These are phyloP conservation scores for Eidolon helvum DNA, from an alignment of 2,113 vertebrate species.

Conservation along the genomic window DNA sequence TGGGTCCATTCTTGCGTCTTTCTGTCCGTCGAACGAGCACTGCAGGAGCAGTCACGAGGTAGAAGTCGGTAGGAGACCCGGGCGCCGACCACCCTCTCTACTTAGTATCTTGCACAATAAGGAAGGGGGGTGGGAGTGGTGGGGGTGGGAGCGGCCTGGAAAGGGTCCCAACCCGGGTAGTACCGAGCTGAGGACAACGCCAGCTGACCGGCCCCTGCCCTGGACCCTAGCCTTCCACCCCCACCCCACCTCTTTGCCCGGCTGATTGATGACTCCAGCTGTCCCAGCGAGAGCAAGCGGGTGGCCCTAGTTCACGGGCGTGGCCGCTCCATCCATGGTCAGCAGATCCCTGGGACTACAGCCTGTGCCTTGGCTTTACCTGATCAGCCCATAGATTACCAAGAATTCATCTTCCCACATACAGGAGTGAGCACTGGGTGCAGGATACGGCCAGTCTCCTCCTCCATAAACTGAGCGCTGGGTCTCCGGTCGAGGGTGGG, in stretches of 20 bases:
- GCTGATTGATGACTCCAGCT: slow-evolving; percentile 77
- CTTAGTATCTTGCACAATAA: slow-evolving; percentile 43
- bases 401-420: slow-evolving; percentile 33
- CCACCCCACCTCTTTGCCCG: not conserved
- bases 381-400: not conserved
- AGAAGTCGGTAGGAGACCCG: slow-evolving; percentile 67
- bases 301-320: slow-evolving; percentile 23
- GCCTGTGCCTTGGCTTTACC: not conserved
- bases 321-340: slow-evolving; percentile 48
- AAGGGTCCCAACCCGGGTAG: not conserved
- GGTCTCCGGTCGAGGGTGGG: not conserved
- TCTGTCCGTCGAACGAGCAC: slow-evolving; percentile 56
- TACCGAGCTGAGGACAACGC: not conserved
- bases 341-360: slow-evolving; percentile 1
- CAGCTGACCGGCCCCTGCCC: slow-evolving; percentile 18
- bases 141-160: slow-evolving; percentile 48
- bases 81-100: slow-evolving; percentile 14
- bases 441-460: not conserved
- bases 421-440: not conserved
- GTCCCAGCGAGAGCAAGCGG: slow-evolving; percentile 42
- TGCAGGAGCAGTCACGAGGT: slow-evolving; percentile 64
- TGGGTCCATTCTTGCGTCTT: slow-evolving; percentile 51
- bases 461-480: not conserved
- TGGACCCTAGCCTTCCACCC: slow-evolving; percentile 14
- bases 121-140: not conserved